These are phyloP conservation scores for Chelonus insularis DNA, from an alignment of 1,140 invertebrate genomes.

Conservation along the genomic window DNA sequence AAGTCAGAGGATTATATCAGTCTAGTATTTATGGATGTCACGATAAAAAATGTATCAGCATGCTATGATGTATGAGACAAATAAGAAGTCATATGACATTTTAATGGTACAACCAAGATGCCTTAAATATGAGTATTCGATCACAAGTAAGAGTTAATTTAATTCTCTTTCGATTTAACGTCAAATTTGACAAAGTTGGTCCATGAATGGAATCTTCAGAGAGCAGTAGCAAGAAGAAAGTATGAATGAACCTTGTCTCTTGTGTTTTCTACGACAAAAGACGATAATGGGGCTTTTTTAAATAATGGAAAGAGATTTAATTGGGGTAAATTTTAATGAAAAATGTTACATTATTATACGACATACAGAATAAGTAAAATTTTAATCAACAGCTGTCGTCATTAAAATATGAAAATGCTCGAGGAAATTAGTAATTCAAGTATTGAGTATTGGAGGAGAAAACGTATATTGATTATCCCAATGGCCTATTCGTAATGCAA, in stretches of 20 bases:
- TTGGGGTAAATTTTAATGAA: too few relatives aligned
- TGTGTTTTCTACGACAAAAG: not conserved
- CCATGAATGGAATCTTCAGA: conserved; percentile 19
- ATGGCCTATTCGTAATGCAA: not conserved
- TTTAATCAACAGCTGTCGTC: too few relatives aligned
- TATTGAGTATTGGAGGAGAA: not conserved
- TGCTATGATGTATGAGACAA: not conserved
- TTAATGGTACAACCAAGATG: not conserved
- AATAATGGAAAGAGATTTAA: not conserved
- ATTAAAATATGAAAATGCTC: too few relatives aligned
- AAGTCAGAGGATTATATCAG: not conserved
- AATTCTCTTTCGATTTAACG: conserved; percentile 12
- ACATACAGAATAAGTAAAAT: too few relatives aligned
- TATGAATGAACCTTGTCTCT: conserved; percentile 20
- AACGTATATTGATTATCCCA: conserved; percentile 6
- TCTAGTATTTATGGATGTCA: not conserved
- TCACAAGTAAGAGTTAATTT: conserved; percentile 7
- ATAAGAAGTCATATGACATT: conserved; percentile 1
- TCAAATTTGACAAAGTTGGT: conserved; percentile 6
- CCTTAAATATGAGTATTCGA: conserved; percentile 18
- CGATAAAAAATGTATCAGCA: not conserved
- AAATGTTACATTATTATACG: too few relatives aligned
- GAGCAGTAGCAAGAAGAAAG: conserved; percentile 1
- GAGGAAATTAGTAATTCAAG: not conserved
- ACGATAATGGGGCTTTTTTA: not conserved